Evolutionary conservation across 2,888 invertebrate species (phyloP).

Genomic region (Notocelia uddmanniana): DNA sequence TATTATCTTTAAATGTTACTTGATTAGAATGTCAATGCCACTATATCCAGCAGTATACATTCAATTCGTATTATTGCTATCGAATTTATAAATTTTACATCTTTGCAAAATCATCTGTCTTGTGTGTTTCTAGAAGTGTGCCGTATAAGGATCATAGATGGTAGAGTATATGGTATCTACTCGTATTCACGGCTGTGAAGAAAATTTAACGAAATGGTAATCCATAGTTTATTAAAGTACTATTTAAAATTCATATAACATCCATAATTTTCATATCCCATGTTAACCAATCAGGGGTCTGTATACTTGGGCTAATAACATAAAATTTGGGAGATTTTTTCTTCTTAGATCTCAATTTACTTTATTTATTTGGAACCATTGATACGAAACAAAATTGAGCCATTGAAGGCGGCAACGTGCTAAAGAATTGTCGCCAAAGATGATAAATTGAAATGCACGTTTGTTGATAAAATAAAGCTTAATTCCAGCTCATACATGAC

Average conservation of each 20-base stretch:
- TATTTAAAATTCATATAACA: background rate
- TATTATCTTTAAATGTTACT: constrained; percentile 17
- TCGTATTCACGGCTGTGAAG: background rate
- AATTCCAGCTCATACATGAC: background rate
- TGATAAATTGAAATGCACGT: too few species aligned
- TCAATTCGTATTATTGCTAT: background rate
- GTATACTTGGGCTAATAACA: background rate
- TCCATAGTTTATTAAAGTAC: background rate
- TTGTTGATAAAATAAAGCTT: too few species aligned
- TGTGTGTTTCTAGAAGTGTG: constrained; percentile 16
- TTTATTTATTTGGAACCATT: background rate
- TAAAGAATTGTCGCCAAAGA: too few species aligned
- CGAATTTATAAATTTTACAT: background rate
- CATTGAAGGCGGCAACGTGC: too few species aligned
- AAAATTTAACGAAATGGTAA: background rate
- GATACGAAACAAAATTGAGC: too few species aligned
- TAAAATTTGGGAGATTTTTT: background rate
- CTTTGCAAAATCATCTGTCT: background rate
- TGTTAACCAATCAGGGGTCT: background rate
- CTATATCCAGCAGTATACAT: background rate
- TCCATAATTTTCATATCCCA: background rate
- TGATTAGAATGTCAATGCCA: constrained; percentile 30
- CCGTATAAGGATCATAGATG: constrained; percentile 4
- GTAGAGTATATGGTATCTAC: background rate
- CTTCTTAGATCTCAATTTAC: background rate